Evolutionary conservation across 2,888 invertebrate genomes (phyloP).

Genomic region (Drosophila atroscutellata): DNA sequence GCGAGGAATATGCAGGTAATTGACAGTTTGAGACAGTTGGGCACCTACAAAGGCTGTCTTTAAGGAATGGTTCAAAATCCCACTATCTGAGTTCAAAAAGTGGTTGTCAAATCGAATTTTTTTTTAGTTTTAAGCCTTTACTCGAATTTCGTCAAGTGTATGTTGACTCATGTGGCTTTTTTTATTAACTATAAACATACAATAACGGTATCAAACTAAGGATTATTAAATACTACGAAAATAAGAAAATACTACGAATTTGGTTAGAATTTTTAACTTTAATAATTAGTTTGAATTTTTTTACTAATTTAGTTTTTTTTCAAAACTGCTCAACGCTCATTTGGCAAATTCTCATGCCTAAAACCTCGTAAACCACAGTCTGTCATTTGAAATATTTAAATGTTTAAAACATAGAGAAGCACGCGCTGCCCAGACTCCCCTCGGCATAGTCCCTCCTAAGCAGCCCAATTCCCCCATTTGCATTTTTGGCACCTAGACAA

Average conservation of each 20-base stretch:
- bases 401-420: conserved; percentile 34
- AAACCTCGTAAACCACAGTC: conserved; percentile 18
- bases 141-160: too few relatives aligned
- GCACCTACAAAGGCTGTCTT: not conserved
- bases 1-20: too few relatives aligned
- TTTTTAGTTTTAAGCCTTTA: too few relatives aligned
- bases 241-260: too few relatives aligned
- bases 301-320: not conserved
- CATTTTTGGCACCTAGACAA: conserved; percentile 54
- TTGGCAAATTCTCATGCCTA: not conserved
- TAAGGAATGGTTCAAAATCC: not conserved
- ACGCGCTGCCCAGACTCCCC: conserved; percentile 9
- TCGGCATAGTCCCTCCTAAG: conserved; percentile 2
- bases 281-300: not conserved
- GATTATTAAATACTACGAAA: not conserved
- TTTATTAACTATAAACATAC: not conserved
- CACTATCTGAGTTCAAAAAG: too few relatives aligned
- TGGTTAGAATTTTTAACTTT: not conserved
- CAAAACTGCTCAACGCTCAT: not conserved
- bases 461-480: conserved; percentile 33
- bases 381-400: conserved; percentile 38
- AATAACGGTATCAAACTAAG: not conserved
- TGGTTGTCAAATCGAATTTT: too few relatives aligned
- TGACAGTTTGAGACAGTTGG: too few relatives aligned
- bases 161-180: not conserved